Percentiles rank a stretch among this genome's conserved stretches.
Conservation (phyloP, 2,797 vertebrate species). For the Picus viridis region DNA sequence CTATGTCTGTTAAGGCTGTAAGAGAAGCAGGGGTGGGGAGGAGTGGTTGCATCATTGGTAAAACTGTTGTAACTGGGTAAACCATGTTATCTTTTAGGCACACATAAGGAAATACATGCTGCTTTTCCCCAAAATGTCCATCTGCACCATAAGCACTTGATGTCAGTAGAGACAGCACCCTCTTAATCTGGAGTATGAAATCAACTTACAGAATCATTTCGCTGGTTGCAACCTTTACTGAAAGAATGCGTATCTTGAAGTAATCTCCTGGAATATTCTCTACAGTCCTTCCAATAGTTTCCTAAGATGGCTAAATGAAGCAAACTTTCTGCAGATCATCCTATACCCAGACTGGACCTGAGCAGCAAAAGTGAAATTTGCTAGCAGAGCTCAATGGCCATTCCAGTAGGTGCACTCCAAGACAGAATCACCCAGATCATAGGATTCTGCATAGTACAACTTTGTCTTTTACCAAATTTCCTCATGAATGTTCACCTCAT, state of each 20-base stretch:
- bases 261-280: not conserved
- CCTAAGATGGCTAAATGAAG: not conserved
- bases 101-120: fast-evolving
- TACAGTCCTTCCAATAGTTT: not conserved
- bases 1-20: not conserved
- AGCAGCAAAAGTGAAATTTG: not conserved
- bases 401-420: fast-evolving
- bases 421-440: not conserved
- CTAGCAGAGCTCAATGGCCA: not conserved
- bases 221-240: not conserved
- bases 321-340: not conserved
- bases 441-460: not conserved
- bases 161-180: not conserved
- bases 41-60: not conserved
- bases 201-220: not conserved
- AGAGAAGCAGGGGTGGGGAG: not conserved
- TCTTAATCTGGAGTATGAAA: not conserved
- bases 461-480: not conserved
- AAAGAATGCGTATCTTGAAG: not conserved
- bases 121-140: not conserved
- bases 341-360: not conserved
- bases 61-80: not conserved
- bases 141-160: not conserved
- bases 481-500: not conserved
- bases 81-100: not conserved